These are phyloP conservation scores for Scaptomyza graminum DNA, from an alignment of 1,140 invertebrate genomes.

Conservation along the genomic window DNA sequence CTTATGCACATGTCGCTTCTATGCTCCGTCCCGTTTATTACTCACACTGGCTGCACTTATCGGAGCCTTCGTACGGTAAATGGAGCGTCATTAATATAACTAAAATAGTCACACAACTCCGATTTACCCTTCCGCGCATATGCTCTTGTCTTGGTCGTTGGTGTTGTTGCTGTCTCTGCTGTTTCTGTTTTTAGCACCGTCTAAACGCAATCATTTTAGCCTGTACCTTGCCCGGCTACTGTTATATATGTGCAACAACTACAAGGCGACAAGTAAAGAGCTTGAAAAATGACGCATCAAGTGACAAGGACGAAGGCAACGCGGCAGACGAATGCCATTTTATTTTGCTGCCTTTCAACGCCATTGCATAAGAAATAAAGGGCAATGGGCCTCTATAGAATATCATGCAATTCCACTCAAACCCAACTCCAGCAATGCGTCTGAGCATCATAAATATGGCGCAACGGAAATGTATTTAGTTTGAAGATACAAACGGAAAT, in stretches of 20 bases:
- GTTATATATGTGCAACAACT: constrained; percentile 78
- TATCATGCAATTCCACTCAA: constrained; percentile 7
- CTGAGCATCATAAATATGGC: constrained; percentile 60
- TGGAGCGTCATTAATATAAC: constrained; percentile 80
- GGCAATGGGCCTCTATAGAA: constrained; percentile 10
- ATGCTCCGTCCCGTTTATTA: constrained; percentile 33
- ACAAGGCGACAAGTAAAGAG: constrained; percentile 60
- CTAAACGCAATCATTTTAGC: constrained; percentile 78
- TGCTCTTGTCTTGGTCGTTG: constrained; percentile 32
- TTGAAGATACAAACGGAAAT: constrained; percentile 61
- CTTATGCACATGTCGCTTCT: constrained; percentile 14
- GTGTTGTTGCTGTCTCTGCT: constrained; percentile 6
- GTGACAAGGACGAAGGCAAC: constrained; percentile 49
- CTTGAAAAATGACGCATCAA: constrained; percentile 79
- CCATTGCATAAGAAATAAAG: constrained; percentile 36
- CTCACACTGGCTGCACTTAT: constrained; percentile 70
- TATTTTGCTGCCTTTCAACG: constrained; percentile 29
- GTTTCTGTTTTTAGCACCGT: constrained; percentile 12
- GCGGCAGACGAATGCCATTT: constrained; percentile 54
- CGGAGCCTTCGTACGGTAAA: constrained; percentile 68
- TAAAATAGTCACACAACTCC: constrained; percentile 66
- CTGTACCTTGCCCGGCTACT: constrained; percentile 43
- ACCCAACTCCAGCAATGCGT: constrained; percentile 28
- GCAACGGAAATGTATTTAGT: constrained; percentile 74
- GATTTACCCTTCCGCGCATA: neutral